Evolutionary conservation across 2,113 vertebrate species (phyloP), one percentile per base, ranked within the genome.

Genomic region (Anhinga anhinga): DNA sequence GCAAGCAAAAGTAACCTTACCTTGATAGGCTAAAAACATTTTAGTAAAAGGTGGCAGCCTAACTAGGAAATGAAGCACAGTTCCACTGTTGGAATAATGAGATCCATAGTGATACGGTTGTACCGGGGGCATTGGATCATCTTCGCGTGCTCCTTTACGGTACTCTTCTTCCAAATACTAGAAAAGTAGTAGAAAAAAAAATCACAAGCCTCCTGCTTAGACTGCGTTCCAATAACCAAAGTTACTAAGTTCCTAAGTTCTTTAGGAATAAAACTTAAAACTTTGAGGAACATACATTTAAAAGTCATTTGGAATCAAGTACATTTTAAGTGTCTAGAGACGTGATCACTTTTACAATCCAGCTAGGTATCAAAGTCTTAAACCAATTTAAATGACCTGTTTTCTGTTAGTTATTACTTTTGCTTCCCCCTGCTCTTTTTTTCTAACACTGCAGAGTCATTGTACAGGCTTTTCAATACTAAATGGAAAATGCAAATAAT

Each of bases 61-160:
- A 94, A 99, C 99, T 80, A 99, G 97, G 97, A 99, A 99, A 97
- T 99, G 99, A 47, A 99, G 99, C 74, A 99, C 99, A 0, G 99
- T 99, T 94, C 99, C 99, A 11, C 99, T 99, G 98, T 99, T 99
- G 89, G 99, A 99, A 88, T 99, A 99, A 97, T 99, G 99, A 30
- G 99, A 99, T 97, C 99, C 99, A 12, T 99, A 99, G 97, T 99
- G 99, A 94, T 99, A 99, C 3, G 99, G 99, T 95, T 99, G 99
- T 13, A 99, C 99, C 0, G 99, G 99, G 9, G 99, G 99, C 99
- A 99, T 99, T 55, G 99, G 99, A 98, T 99, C 99, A 44, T 99
- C 99, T 55, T 99, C 99, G 58, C 99, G 96, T 29, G 99, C 98
- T 59, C 99, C 99, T 97, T 99, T 99, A 95, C 98, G 99, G 92